Conservation (phyloP, 1,140 invertebrate species). For the Pantala flavescens region DNA sequence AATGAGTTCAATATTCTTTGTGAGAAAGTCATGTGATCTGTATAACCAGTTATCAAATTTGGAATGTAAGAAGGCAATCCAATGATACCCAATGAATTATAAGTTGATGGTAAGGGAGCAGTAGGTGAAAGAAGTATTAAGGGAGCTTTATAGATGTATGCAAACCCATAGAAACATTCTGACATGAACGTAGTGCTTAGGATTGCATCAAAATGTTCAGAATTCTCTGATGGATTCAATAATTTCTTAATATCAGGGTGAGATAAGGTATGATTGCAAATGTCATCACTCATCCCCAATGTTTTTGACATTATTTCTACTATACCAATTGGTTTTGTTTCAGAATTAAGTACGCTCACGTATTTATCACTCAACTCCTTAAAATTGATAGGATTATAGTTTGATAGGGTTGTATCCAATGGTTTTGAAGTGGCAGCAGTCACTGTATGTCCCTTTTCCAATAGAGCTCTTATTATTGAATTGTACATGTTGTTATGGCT, state of each 20-base stretch:
- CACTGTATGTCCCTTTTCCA: slow-evolving; percentile 51
- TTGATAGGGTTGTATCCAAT: slow-evolving; percentile 34
- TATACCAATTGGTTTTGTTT: slow-evolving; percentile 21
- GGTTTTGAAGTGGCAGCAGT: slow-evolving; percentile 56
- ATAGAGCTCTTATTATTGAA: slow-evolving; percentile 49
- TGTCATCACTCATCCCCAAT: not conserved
- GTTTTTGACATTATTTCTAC: not conserved
- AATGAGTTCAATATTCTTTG: not conserved
- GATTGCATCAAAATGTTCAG: not conserved
- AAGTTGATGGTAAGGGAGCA: not conserved
- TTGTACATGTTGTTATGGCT: slow-evolving; percentile 60
- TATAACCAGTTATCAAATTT: not conserved
- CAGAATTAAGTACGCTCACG: slow-evolving; percentile 23
- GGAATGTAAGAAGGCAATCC: not conserved
- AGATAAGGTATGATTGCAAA: not conserved
- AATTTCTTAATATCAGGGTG: not conserved
- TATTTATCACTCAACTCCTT: slow-evolving; percentile 30
- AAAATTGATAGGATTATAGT: slow-evolving; percentile 21
- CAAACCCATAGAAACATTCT: not conserved
- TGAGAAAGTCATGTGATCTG: not conserved
- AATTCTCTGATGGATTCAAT: not conserved
- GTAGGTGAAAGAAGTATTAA: not conserved
- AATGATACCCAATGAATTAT: not conserved
- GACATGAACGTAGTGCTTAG: not conserved
- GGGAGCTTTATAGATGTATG: not conserved